Percentiles rank a stretch among this genome's conserved stretches.
Evolutionary conservation across 1,140 invertebrate genomes (phyloP).

Genomic region (Calephelis nemesis): DNA sequence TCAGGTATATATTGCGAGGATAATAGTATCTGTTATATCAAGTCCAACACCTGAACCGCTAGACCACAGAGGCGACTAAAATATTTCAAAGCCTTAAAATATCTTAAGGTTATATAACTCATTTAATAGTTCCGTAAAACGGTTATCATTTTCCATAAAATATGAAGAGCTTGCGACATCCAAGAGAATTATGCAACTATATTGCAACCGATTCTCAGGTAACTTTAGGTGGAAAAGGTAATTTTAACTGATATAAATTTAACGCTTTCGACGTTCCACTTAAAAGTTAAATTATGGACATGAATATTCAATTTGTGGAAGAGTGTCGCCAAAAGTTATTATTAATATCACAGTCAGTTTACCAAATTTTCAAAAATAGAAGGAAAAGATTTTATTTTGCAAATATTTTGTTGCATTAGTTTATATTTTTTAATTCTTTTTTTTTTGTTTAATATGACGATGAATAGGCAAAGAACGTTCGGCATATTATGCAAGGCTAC

Average conservation of each 20-base stretch:
- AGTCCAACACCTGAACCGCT: background rate
- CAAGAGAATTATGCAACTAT: conserved; percentile 3
- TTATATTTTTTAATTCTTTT: no score
- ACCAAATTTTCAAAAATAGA: no score
- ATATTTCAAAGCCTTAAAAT: background rate
- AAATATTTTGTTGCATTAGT: no score
- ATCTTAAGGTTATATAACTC: background rate
- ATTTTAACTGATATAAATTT: conserved; percentile 10
- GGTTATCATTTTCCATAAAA: conserved; percentile 8
- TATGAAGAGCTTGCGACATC: background rate
- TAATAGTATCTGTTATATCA: background rate
- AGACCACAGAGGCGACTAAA: no score
- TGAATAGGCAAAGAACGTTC: no score
- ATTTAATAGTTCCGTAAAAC: conserved; percentile 10
- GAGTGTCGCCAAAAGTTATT: no score
- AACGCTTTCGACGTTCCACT: background rate
- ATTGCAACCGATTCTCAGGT: conserved; percentile 7
- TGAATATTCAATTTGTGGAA: background rate
- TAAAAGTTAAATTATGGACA: background rate
- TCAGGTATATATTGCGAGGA: no score
- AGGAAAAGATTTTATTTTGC: no score
- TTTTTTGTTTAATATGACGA: no score
- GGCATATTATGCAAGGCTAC: no score
- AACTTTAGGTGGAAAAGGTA: background rate
- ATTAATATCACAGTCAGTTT: no score